Evolutionary conservation across 2,888 invertebrate genomes (phyloP), one percentile per base, ranked within the genome.

Genomic region (Sphinx pinastri): DNA sequence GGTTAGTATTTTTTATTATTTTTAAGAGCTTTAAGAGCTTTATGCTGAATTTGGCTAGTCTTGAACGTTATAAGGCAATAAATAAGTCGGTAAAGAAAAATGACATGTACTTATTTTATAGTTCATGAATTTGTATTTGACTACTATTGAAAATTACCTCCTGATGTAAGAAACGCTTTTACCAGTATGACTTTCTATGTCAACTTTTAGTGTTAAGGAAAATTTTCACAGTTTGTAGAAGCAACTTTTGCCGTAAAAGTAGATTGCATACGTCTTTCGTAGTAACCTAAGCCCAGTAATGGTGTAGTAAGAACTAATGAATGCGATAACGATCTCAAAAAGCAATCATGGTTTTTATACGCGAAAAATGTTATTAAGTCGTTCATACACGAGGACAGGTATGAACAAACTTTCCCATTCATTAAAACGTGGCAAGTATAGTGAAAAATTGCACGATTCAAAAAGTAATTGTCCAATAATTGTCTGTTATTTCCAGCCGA

Each of bases 381-480:
- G 63, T 63, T 8, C 19, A 19, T 68, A 55, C 55, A 55, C 11
- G 19, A 19, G n/a, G 31, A 38, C 49, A 25, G 14, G 25, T 5
- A 7, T 25, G 55, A 54, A 68, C 49, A 76, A 73, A 69, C 47
- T 25, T 52, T 71, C 70, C 52, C 51, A 16, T 8, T 54, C 71
- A 70, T 67, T 70, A 71, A 72, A 55, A 74, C 71, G 71, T 73
- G 72, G 70, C 70, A 72, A 54, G 75, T 71, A 74, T 75, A 76
- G 71, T 71, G 67, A 70, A 77, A 78, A 79, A 81, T 74, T 71
- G 75, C 68, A 68, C 63, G 69, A 72, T 71, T 76, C 71, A 69
- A 77, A 80, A 78, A 83, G 82, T 81, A 82, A 82, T 82, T 85
- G 77, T 79, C 81, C 85, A 85, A 82, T 90, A 89, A 90, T 89